Evolutionary conservation across 2,888 invertebrate species (phyloP), one percentile per base, ranked within the genome.

Genomic region (Hypolimnas misippus): DNA sequence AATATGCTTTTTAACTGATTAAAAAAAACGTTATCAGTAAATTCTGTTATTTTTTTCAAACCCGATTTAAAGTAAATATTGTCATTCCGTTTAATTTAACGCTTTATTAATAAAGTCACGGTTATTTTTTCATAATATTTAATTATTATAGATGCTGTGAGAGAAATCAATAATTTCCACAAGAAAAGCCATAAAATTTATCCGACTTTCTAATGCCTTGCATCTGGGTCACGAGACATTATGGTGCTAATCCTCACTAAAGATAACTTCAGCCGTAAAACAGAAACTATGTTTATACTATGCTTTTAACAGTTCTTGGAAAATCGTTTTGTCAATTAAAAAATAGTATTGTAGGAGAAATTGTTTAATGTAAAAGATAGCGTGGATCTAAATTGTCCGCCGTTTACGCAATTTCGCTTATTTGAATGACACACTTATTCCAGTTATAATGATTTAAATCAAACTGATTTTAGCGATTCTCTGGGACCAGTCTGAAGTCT

Each of bases 201-300:
- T 56, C 51, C 62, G 55, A 67, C 75, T 75, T 75, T 76, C 76
- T 70, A 71, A 44, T 62, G 61, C 46, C 52, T 61, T 50, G 62
- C 60, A 70, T 71, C 68, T 71, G 58, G 70, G 73, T 52, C 61
- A 68, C 66, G 12, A 46, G 19, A 21, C 44, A 46, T 46, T 46
- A 46, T 19, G 12, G 31, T 49, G 46, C 50, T 51, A 51, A 51
- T 51, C 44, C 10, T 44, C 17, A 16, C 42, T 42, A 42, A 42
- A n/a, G n/a, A n/a, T n/a, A 17, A 17, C 42, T 10, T 3, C 17
- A 16, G 42, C 17, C 16, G 10, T 19, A 19, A 8, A 17, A 42
- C 19, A 12, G 17, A 42, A 17, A 10, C 7, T 0, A 10, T 19
- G 8, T 42, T 42, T 16, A 16, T 8, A 42, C 12, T 10, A 33